Evolutionary conservation across 2,113 vertebrate species (phyloP), one percentile per base, ranked within the genome.

Genomic region (Pseudorhombus dupliciocellatus): DNA sequence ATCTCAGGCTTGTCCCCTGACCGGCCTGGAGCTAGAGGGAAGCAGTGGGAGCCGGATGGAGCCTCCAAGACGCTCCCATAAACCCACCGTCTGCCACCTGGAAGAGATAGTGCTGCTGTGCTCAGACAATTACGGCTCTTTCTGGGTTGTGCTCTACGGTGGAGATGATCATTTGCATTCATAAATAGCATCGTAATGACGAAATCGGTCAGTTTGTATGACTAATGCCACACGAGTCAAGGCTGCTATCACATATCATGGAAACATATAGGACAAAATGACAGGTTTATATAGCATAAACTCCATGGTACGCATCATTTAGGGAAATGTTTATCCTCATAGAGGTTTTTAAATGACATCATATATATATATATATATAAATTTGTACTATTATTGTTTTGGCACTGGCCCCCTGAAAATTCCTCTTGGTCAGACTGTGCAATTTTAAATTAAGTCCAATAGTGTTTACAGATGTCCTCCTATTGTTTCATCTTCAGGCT

Each of bases 1-100:
- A 96, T 96, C 91, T 91, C 85, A 89, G 77, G 88, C 83, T 84
- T 91, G 88, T 91, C 79, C 79, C 46, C 89, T 68, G 81, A 31
- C 22, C 89, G 78, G 89, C 90, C 57, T 68, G 75, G 78, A 93
- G 92, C 83, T 75, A 91, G 58, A 83, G 75, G 78, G 80, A 80
- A 89, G 88, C 87, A 51, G 44, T 57, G 68, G 75, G 54, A 80
- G 62, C 81, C 30, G 24, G 83, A 77, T 57, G 86, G 70, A 42
- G 77, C 72, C 59, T 75, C 58, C 37, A 1, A 7, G 61, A 64
- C 51, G 21, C 75, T 69, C 62, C 70, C 72, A 88, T 18, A 46
- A 68, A 60, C 37, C 68, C 80, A 1, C 75, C 78, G 70, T 84
- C 85, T 83, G 37, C 68, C 79, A 89, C 89, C 80, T 78, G 75